Evolutionary conservation across 2,888 invertebrate genomes (phyloP).

Genomic region (Cosmia pyralina): DNA sequence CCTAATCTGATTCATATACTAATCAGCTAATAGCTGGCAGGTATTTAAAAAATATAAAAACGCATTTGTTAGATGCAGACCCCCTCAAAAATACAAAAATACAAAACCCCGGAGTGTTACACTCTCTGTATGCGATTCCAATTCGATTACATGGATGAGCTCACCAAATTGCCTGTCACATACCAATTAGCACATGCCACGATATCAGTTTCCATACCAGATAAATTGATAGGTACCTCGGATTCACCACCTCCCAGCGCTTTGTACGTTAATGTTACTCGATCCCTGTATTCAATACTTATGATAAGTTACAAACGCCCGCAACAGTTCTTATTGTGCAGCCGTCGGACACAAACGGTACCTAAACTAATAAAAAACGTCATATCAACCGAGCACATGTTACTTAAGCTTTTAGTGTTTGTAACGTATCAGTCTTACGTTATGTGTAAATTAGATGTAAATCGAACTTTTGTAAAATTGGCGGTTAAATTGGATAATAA

Average conservation of each 20-base stretch:
- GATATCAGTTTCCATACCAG: constrained; percentile 38
- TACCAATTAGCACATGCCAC: constrained; percentile 47
- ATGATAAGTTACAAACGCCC: constrained; percentile 57
- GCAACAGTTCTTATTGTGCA: constrained; percentile 54
- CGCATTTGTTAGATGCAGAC: background rate
- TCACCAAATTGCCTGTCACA: constrained; percentile 43
- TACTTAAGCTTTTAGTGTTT: constrained; percentile 43
- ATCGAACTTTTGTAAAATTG: constrained; percentile 32
- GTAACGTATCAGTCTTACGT: constrained; percentile 42
- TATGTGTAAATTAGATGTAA: constrained; percentile 31
- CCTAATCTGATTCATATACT: too few species aligned
- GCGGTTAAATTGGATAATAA: constrained; percentile 34
- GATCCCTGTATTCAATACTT: constrained; percentile 51
- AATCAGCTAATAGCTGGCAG: background rate
- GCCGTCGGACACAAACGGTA: constrained; percentile 48
- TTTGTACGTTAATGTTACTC: constrained; percentile 25
- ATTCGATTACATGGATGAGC: constrained; percentile 29
- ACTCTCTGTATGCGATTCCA: background rate
- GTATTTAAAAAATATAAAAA: constrained; percentile 1
- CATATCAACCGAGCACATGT: constrained; percentile 40
- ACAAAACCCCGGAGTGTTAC: background rate
- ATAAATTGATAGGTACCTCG: constrained; percentile 32
- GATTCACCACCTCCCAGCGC: constrained; percentile 37
- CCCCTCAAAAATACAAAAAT: background rate
- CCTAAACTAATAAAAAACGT: constrained; percentile 21